Conservation (phyloP, 2,113 vertebrate genomes). For the Solea solea region DNA sequence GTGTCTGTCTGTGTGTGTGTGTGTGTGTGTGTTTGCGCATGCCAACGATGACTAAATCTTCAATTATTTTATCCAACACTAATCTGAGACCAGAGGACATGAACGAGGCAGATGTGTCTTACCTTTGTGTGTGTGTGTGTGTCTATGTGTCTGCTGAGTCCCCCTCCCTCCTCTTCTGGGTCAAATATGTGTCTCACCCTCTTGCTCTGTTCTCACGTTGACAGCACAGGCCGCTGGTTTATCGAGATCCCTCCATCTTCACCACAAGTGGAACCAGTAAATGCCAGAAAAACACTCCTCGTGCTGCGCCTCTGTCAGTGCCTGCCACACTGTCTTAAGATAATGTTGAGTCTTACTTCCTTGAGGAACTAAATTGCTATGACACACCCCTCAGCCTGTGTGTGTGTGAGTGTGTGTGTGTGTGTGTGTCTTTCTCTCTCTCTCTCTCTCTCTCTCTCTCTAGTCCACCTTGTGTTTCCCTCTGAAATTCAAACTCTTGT, state of each 20-base stretch:
- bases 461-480: background rate
- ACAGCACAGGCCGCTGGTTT: constrained; percentile 55
- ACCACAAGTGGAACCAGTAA: constrained; percentile 14
- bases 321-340: constrained; percentile 75
- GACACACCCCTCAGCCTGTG: constrained; percentile 80
- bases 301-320: constrained; percentile 52
- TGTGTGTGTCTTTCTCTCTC: constrained; percentile 54
- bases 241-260: constrained; percentile 56
- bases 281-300: constrained; percentile 21
- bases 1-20: too few relatives aligned
- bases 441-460: constrained; percentile 51
- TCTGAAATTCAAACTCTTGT: constrained; percentile 42
- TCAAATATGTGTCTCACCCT: constrained; percentile 49
- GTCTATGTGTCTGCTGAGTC: constrained; percentile 50
- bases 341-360: constrained; percentile 82
- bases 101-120: constrained; percentile 52
- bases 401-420: constrained; percentile 39
- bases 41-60: background rate
- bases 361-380: constrained; percentile 85
- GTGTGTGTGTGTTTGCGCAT: background rate
- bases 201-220: constrained; percentile 40
- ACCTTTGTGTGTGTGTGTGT: constrained; percentile 55
- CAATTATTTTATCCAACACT: background rate
- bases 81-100: constrained; percentile 3
- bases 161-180: constrained; percentile 68